Conservation (phyloP, 2,113 vertebrate species). For the Ariopsis seemanni region DNA sequence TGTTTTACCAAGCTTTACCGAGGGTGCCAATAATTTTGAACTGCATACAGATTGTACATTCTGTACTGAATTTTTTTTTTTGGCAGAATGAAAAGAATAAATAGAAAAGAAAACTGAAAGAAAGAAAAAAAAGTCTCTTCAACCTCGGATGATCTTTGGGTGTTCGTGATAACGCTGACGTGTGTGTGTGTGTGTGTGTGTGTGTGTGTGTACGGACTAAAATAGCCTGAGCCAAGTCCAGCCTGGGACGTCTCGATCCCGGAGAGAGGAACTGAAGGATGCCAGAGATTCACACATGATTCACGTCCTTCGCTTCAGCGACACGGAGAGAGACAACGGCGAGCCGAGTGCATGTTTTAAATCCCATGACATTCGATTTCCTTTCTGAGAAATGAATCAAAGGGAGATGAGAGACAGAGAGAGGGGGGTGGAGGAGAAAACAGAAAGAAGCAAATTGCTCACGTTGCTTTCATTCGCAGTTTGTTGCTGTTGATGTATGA, state of each 20-base stretch:
- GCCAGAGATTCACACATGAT: slow-evolving; percentile 8
- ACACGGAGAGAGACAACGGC: not conserved
- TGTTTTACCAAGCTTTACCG: not conserved
- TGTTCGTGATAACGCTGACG: slow-evolving; percentile 16
- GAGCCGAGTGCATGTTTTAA: not conserved
- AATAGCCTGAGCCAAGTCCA: slow-evolving; percentile 12
- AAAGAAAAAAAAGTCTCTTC: not conserved
- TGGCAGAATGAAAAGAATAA: not conserved
- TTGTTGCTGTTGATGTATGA: not conserved
- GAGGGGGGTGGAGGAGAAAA: not conserved
- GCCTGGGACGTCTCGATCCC: slow-evolving; percentile 17
- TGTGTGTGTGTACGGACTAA: slow-evolving; percentile 30
- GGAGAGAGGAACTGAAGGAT: slow-evolving; percentile 13
- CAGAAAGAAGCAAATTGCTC: not conserved
- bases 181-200: not conserved
- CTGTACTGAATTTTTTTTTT: not conserved
- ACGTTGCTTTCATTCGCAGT: not conserved
- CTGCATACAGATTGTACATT: not conserved
- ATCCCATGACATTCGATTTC: not conserved
- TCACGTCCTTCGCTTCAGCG: not conserved
- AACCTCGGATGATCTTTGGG: not conserved
- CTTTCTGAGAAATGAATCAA: not conserved
- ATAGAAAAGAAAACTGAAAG: not conserved
- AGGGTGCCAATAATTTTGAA: not conserved
- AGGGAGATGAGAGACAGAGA: no score